Base-by-base conservation (phyloP, 2,888 invertebrate genomes). In the Lordiphosa andalusiaca region DNA sequence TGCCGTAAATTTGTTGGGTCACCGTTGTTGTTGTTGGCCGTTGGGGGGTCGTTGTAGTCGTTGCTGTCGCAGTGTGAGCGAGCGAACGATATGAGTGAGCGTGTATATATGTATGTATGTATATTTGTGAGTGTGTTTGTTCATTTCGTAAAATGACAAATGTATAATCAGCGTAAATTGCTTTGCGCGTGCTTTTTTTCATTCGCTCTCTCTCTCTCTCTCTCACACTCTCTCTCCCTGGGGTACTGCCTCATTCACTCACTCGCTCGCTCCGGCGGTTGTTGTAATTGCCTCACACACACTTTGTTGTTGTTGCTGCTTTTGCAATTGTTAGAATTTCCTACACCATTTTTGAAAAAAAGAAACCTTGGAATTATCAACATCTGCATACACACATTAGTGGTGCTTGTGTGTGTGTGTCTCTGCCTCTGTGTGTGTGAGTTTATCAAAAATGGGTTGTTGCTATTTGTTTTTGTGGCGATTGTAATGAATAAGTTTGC, bases 91-190 rank as follows among this genome's bases (percentile, higher is more conserved):
- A 30, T 30, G 30, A 67, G 50, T 72, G 69, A 67, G 50, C 53
- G 53, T 46, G 53, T 46, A 53, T 48, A 33, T 21, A 25, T 50
- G 35, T 59, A 44, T 44, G 42, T 38, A 40, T 57, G 47, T 41
- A 37, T 57, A 57, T 44, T 42, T 47, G n/a, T 56, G 46, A 64
- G 46, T 54, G 10, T 39, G 6, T 69, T 56, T 54, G 53, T 73
- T 51, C 69, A 67, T 73, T 74, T 69, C 56, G 53, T 67, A 70
- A 80, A 84, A 77, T 82, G 73, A 84, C 73, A 81, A 81, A 77
- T 81, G 72, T 64, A 72, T 81, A 81, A 81, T 81, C 65, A 77
- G 72, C 69, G 68, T 69, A 73, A 71, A 75, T 75, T 75, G 67
- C 78, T 72, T 63, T 76, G 77, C 77, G 81, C 76, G 76, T 67